Conservation (phyloP, 2,888 invertebrate species). For the Galeruca laticollis region DNA sequence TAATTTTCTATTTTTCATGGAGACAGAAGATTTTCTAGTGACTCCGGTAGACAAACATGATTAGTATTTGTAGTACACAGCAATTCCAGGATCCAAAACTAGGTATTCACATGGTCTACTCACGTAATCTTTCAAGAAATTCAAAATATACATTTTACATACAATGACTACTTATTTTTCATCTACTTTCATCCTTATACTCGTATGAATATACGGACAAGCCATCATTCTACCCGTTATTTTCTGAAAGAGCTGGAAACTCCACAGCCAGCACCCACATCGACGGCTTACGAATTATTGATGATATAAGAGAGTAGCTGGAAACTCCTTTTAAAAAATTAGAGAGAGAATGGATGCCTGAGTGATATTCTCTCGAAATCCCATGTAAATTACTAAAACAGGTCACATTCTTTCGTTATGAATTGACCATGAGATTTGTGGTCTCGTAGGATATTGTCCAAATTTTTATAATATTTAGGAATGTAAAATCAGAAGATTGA, state of each 20-base stretch:
- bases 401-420: slow-evolving; percentile 41
- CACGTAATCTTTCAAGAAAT: too few species aligned
- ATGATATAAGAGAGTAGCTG: slow-evolving; percentile 61
- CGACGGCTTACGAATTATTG: slow-evolving; percentile 63
- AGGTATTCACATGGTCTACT: too few species aligned
- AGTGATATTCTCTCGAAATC: slow-evolving; percentile 35
- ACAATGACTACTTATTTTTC: too few species aligned
- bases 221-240: slow-evolving; percentile 4
- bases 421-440: slow-evolving; percentile 32
- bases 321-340: slow-evolving; percentile 56
- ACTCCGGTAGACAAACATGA: too few species aligned
- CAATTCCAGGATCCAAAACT: too few species aligned
- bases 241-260: slow-evolving; percentile 55
- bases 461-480: neutral
- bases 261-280: slow-evolving; percentile 51
- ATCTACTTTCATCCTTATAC: too few species aligned
- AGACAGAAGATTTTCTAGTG: too few species aligned
- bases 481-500: too few species aligned
- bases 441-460: neutral
- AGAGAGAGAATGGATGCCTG: slow-evolving; percentile 7
- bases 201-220: too few species aligned
- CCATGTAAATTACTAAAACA: slow-evolving; percentile 45
- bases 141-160: too few species aligned
- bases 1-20: too few species aligned
- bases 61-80: too few species aligned